Evolutionary conservation across 2,797 vertebrate genomes (phyloP), one percentile per base, ranked within the genome.

Genomic region (Myotis vivesi): DNA sequence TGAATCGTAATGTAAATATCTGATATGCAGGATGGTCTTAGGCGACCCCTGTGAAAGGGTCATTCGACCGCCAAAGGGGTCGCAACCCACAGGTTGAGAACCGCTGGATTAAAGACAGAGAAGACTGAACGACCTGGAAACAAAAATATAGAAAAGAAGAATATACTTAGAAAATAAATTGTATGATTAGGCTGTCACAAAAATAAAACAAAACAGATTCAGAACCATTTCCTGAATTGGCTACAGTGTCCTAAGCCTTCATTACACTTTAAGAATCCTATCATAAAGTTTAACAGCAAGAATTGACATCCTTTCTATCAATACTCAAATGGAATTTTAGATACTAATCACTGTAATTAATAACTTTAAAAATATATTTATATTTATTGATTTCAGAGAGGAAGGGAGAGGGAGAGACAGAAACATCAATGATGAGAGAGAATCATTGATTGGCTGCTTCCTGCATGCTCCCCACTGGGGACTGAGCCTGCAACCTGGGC

Each of bases 151-250:
- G n/a, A 57, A 62, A 85, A 73, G n/a, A 79, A 88, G 53, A 89
- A 69, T 30, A 92, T 44, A 93, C 36, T 53, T 84, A 77, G 30
- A 92, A 87, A 87, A 92, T 46, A 82, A 81, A 77, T 4, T 53
- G 1, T 68, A 68, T 55, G 44, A 82, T 41, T 46, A 66, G 9
- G 36, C 33, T 79, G 15, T 79, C 19, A 94, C 49, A 89, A 91
- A 92, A 93, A 92, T 72, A 95, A 88, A 89, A 79, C 41, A 83
- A 66, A 77, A 79, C 49, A 83, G n/a, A 95, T 71, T 89, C 49
- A 94, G 46, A 91, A 86, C 28, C 13, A 46, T 87, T 88, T 94
- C 44, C 41, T 87, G 66, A 88, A 85, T 0, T 87, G 49, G 75
- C 12, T 12, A 33, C 10, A 77, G 49, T 53, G 20, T 25, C 75